Conservation (phyloP, 2,113 vertebrate species). For the Anseranas semipalmata region DNA sequence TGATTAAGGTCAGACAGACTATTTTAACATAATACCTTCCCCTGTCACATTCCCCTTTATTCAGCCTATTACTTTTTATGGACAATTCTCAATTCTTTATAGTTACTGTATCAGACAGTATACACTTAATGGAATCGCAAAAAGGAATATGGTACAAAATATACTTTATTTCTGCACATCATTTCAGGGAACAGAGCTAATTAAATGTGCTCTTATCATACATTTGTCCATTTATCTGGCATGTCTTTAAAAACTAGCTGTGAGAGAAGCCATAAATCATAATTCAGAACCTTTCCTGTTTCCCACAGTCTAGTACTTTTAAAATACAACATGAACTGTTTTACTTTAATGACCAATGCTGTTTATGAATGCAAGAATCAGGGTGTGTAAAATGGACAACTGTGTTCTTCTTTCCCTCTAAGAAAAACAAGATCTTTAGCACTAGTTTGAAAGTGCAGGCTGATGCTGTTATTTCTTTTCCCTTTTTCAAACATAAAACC, state of each 20-base stretch:
- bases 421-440: background rate
- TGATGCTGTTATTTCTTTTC: background rate
- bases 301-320: background rate
- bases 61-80: constrained; percentile 63
- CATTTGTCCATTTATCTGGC: constrained; percentile 33
- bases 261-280: background rate
- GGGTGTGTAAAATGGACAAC: background rate
- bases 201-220: constrained; percentile 50
- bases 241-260: constrained; percentile 37
- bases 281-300: background rate
- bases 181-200: constrained; percentile 49
- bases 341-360: background rate
- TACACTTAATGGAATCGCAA: constrained; percentile 20
- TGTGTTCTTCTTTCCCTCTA: background rate
- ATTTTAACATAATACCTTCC: constrained; percentile 27
- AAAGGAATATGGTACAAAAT: constrained; percentile 45
- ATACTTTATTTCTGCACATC: constrained; percentile 48
- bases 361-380: background rate
- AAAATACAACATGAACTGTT: background rate
- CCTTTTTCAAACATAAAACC: background rate
- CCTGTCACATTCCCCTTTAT: constrained; percentile 41
- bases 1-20: constrained; percentile 23
- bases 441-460: background rate
- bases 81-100: constrained; percentile 53
- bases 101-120: constrained; percentile 39